A percentile compares a stretch with the other conserved stretches of the same genome.
Evolutionary conservation across 2,888 invertebrate genomes (phyloP).

Genomic region (Leptopilina syphax): DNA sequence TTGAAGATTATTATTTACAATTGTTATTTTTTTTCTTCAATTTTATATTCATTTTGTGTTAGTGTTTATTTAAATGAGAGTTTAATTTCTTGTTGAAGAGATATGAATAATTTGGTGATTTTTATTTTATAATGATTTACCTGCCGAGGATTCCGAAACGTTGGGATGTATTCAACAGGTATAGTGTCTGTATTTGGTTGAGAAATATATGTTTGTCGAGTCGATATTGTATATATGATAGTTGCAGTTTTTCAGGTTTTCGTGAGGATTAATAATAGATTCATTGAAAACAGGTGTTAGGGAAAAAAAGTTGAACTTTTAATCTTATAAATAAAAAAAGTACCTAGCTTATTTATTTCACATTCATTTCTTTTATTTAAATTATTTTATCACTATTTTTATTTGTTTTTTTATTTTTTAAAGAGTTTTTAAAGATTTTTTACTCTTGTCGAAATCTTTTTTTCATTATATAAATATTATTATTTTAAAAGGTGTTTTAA

Average conservation of each 20-base stretch:
- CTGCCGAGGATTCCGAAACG: neutral
- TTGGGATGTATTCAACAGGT: neutral
- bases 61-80: too few relatives aligned
- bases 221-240: neutral
- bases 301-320: neutral
- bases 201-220: neutral
- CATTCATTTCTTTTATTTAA: neutral
- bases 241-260: constrained; percentile 15
- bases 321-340: constrained; percentile 10
- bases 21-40: too few relatives aligned
- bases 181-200: constrained; percentile 7
- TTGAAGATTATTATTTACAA: too few relatives aligned
- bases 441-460: too few relatives aligned
- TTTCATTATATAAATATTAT: too few relatives aligned
- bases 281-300: constrained; percentile 8
- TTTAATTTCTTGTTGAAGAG: neutral
- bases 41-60: too few relatives aligned
- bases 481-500: too few relatives aligned
- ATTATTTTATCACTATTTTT: neutral
- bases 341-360: neutral
- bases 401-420: neutral
- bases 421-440: too few relatives aligned
- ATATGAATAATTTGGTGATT: neutral
- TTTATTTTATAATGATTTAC: neutral
- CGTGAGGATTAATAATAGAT: constrained; percentile 15